Evolutionary conservation across 2,797 vertebrate species (phyloP).

Genomic region (Pipistrellus pipistrellus): DNA sequence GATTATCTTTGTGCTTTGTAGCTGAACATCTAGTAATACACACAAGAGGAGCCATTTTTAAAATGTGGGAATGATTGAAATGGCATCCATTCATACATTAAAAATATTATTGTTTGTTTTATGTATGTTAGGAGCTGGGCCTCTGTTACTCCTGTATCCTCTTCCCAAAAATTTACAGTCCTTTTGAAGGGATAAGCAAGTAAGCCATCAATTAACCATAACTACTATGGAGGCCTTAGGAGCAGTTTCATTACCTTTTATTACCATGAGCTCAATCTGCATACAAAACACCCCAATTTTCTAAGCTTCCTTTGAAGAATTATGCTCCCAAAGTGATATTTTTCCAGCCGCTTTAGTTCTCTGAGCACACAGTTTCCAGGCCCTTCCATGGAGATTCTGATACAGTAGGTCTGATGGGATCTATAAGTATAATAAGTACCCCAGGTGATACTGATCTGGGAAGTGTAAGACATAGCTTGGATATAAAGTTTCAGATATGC

Average conservation of each 20-base stretch:
- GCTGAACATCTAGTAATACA: neutral
- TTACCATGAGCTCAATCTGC: neutral
- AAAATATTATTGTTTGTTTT: neutral
- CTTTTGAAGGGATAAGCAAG: neutral
- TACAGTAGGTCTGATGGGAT: neutral
- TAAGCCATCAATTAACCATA: neutral
- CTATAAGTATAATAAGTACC: neutral
- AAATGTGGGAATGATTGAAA: neutral
- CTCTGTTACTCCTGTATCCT: neutral
- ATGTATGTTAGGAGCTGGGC: neutral
- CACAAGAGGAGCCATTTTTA: neutral
- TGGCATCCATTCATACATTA: slow-evolving; percentile 1
- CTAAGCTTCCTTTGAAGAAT: neutral
- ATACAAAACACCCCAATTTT: neutral
- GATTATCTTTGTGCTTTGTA: neutral
- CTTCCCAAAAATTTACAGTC: neutral
- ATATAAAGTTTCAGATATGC: neutral
- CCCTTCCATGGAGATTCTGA: neutral
- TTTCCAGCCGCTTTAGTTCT: neutral
- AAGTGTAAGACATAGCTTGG: neutral
- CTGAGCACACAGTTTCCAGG: neutral
- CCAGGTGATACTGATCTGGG: neutral
- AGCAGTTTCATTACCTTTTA: neutral
- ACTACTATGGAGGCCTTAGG: neutral
- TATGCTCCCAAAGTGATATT: neutral